phyloP scores from a whole-genome alignment of 2,113 vertebrate species.

The Donacobius atricapilla region DNA sequence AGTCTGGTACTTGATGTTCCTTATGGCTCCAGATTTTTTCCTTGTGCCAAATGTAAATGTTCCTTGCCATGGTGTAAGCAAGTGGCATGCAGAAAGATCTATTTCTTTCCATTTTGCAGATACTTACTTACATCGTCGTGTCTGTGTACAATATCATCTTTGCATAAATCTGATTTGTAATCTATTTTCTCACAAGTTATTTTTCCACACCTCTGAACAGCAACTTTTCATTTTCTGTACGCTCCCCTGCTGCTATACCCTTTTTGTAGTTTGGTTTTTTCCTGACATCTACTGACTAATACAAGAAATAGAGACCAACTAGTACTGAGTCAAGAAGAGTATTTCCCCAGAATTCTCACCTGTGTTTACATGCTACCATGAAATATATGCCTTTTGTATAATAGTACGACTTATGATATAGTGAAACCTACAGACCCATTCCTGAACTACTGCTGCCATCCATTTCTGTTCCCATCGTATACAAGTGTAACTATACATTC shows the following conservation, averaged over 20 bases:
- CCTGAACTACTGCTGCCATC: neutral
- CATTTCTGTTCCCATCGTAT: neutral
- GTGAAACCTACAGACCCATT: neutral
- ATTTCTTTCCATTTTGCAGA: neutral
- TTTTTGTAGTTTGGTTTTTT: neutral
- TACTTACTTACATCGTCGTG: neutral
- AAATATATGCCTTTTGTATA: neutral
- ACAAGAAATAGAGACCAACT: neutral
- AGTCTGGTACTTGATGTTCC: neutral
- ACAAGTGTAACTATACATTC: neutral
- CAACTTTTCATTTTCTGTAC: neutral
- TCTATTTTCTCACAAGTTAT: neutral
- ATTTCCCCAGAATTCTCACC: neutral
- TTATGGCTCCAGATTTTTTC: neutral
- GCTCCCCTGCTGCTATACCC: neutral
- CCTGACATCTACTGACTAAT: neutral
- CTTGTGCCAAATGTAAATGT: neutral
- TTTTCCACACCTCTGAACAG: neutral
- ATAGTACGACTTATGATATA: neutral
- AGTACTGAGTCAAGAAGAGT: neutral
- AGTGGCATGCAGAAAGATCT: neutral
- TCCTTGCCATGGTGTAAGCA: neutral
- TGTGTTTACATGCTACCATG: neutral
- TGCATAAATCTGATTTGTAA: neutral
- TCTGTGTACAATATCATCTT: neutral